Evolutionary conservation across 2,113 vertebrate species (phyloP).

Genomic region (Boulengeromyrus knoepffleri): DNA sequence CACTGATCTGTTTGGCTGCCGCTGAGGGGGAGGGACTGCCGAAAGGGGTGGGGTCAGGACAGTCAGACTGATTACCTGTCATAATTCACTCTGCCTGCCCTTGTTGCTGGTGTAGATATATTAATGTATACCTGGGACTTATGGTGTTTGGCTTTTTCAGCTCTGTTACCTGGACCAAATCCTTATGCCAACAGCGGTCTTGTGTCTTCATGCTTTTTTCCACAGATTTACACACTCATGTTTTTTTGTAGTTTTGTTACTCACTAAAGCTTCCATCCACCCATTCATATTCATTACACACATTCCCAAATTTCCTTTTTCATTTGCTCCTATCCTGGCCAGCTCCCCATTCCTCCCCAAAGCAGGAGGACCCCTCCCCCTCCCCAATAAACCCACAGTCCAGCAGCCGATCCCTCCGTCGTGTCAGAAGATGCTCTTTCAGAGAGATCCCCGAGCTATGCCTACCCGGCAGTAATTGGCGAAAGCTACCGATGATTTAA

Average conservation of each 20-base stretch:
- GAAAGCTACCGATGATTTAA: constrained; percentile 2
- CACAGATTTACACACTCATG: neutral
- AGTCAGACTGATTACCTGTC: neutral
- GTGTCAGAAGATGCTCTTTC: neutral
- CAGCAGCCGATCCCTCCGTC: neutral
- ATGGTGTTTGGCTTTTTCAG: neutral
- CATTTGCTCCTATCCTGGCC: neutral
- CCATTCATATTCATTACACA: neutral
- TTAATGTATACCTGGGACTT: neutral
- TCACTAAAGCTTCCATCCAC: neutral
- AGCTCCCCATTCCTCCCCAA: neutral
- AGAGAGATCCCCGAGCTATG: neutral
- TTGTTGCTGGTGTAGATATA: neutral
- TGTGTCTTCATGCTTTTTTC: neutral
- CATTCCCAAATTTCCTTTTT: neutral
- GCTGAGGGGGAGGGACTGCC: neutral
- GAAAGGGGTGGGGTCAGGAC: neutral
- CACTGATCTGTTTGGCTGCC: neutral
- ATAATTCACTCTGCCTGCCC: neutral
- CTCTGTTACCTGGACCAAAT: neutral
- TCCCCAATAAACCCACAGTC: neutral
- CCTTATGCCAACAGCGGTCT: neutral
- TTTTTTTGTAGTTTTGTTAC: neutral
- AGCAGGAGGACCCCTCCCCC: no score
- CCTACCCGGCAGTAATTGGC: neutral